A percentile compares a stretch with the other conserved stretches of the same genome.
phyloP scores from a whole-genome alignment of 2,113 vertebrate species.

The Acanthochromis polyacanthus region DNA sequence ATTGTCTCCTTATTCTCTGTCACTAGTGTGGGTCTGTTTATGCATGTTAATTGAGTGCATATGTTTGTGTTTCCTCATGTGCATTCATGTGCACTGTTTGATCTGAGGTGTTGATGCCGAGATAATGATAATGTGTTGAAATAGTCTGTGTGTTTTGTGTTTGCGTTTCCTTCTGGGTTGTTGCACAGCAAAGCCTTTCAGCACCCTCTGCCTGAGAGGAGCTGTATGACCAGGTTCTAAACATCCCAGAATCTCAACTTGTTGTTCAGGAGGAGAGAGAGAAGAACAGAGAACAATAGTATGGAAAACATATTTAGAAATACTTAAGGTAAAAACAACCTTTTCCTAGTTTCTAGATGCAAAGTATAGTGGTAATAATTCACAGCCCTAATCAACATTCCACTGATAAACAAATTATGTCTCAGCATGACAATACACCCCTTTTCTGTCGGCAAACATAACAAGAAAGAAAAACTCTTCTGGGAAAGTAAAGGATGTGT shows the following conservation, averaged over 20 bases:
- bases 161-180: constrained; percentile 28
- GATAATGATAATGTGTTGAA: constrained; percentile 42
- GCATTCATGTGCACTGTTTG: constrained; percentile 39
- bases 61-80: constrained; percentile 34
- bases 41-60: constrained; percentile 44
- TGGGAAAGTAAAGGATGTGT: constrained; percentile 10
- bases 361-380: not conserved
- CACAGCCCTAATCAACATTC: constrained; percentile 16
- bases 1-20: not conserved
- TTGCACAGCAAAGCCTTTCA: constrained; percentile 46
- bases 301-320: no score
- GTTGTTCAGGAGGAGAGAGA: constrained; percentile 13
- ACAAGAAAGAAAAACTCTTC: constrained; percentile 7
- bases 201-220: constrained; percentile 53
- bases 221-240: constrained; percentile 54
- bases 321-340: no score
- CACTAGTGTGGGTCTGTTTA: not conserved
- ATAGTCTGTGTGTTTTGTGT: constrained; percentile 33
- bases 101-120: constrained; percentile 47
- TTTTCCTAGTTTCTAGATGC: no score
- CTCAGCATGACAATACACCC: constrained; percentile 4
- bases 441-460: constrained; percentile 1
- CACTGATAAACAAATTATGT: not conserved
- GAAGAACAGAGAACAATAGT: not conserved
- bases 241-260: constrained; percentile 38